Conservation (phyloP, 2,113 vertebrate species). For the Heliornis fulica region DNA sequence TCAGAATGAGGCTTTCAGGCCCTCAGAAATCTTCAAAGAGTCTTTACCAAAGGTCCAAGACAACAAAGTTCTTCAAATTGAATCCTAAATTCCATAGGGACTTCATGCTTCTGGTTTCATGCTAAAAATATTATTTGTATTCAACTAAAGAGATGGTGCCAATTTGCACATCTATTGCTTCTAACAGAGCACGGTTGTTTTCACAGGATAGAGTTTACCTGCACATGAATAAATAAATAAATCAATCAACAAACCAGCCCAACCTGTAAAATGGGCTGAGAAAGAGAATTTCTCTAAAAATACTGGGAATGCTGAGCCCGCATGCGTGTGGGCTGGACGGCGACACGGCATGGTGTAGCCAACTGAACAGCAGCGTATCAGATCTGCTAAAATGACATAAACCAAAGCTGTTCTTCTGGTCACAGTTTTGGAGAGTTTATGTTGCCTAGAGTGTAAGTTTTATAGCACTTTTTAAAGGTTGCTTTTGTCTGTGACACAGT, state of each 20-base stretch:
- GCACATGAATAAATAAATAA: background rate
- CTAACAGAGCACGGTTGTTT: background rate
- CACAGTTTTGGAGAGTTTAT: background rate
- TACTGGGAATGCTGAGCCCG: background rate
- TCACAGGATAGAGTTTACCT: background rate
- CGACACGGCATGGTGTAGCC: background rate
- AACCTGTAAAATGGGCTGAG: background rate
- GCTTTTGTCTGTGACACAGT: background rate
- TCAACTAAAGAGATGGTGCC: background rate
- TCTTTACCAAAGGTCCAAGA: background rate
- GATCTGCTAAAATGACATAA: background rate
- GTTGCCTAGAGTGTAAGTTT: background rate
- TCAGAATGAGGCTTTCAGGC: too few species aligned
- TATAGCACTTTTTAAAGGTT: background rate
- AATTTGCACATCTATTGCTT: background rate
- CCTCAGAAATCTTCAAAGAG: constrained; percentile 40
- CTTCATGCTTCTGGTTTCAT: background rate
- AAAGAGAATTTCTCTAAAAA: background rate
- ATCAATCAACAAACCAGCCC: background rate
- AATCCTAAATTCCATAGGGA: constrained; percentile 11
- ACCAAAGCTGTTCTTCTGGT: background rate
- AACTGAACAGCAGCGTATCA: background rate
- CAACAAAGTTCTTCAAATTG: background rate
- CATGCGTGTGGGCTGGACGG: background rate
- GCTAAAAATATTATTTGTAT: constrained; percentile 5